Percentiles rank a stretch among this genome's conserved stretches.
Conservation (phyloP, 1,140 invertebrate genomes). For the Teleogryllus occipitalis region DNA sequence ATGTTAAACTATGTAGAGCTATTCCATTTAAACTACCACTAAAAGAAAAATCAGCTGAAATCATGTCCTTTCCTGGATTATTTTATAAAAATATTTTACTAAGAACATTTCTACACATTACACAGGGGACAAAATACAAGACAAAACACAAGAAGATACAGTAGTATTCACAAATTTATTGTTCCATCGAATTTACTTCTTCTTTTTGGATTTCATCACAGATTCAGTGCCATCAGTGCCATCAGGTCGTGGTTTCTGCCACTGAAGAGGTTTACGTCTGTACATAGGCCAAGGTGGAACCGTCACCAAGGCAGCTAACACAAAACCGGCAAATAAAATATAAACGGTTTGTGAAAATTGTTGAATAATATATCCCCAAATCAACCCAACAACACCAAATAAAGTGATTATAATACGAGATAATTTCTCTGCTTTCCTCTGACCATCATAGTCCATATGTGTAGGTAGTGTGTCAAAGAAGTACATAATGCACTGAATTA, state of each 20-base stretch:
- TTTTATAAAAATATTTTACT: too few species aligned
- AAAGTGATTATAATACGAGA: constrained; percentile 82
- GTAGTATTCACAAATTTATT: too few species aligned
- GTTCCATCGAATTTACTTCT: constrained; percentile 23
- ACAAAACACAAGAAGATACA: too few species aligned
- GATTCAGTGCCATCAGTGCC: constrained; percentile 14
- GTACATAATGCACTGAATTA: neutral
- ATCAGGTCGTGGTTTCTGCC: constrained; percentile 66
- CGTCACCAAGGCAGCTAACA: constrained; percentile 74
- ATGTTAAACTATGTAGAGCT: too few species aligned
- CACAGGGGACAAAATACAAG: too few species aligned
- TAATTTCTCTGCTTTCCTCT: constrained; percentile 76
- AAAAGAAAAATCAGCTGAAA: too few species aligned
- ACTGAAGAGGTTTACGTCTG: constrained; percentile 74
- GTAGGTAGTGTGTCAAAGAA: neutral
- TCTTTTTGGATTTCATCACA: constrained; percentile 39
- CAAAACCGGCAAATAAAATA: constrained; percentile 82
- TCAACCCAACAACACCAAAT: constrained; percentile 79
- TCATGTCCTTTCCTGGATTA: too few species aligned
- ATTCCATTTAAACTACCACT: too few species aligned
- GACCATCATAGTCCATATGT: constrained; percentile 75
- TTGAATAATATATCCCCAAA: constrained; percentile 90
- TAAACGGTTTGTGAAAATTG: constrained; percentile 93
- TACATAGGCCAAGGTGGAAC: constrained; percentile 93
- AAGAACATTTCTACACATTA: too few species aligned